Conservation (phyloP, 2,888 invertebrate species). For the Hyposoter dolosus region DNA sequence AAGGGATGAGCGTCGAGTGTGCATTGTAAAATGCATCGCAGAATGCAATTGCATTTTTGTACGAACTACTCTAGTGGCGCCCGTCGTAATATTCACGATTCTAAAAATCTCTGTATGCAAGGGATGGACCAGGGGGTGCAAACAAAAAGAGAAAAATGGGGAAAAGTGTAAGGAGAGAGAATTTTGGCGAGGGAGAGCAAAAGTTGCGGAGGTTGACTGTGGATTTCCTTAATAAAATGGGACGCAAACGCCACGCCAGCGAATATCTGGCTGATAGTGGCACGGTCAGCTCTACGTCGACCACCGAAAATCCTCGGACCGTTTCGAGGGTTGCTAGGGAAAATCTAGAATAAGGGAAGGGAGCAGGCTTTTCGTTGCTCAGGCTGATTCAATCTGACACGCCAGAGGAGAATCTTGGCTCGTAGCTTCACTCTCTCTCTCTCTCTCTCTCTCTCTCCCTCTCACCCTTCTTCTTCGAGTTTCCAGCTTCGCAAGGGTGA, state of each 20-base stretch:
- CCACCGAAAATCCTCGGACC: constrained; percentile 77
- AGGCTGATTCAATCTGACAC: constrained; percentile 83
- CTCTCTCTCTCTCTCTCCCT: constrained; percentile 27
- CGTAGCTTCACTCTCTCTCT: constrained; percentile 37
- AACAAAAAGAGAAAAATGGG: constrained; percentile 22
- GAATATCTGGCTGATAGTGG: constrained; percentile 83
- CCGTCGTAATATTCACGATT: constrained; percentile 68
- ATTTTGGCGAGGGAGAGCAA: constrained; percentile 37
- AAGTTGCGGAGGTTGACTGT: constrained; percentile 71
- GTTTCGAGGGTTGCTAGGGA: constrained; percentile 74
- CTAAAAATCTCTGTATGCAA: background rate
- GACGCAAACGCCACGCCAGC: constrained; percentile 83
- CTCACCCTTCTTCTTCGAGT: constrained; percentile 22
- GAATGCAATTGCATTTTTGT: background rate
- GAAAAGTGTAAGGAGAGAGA: constrained; percentile 35
- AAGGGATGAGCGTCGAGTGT: background rate
- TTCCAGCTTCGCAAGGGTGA: constrained; percentile 15
- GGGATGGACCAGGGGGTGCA: constrained; percentile 12
- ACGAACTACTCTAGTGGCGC: constrained; percentile 49
- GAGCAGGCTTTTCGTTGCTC: constrained; percentile 78
- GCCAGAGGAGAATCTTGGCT: constrained; percentile 61
- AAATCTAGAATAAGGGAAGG: constrained; percentile 76
- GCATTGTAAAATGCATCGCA: background rate
- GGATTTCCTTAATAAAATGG: constrained; percentile 84
- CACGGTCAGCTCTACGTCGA: constrained; percentile 82